Evolutionary conservation across 2,797 vertebrate species (phyloP).

Genomic region (Micropoecilia bifurca): DNA sequence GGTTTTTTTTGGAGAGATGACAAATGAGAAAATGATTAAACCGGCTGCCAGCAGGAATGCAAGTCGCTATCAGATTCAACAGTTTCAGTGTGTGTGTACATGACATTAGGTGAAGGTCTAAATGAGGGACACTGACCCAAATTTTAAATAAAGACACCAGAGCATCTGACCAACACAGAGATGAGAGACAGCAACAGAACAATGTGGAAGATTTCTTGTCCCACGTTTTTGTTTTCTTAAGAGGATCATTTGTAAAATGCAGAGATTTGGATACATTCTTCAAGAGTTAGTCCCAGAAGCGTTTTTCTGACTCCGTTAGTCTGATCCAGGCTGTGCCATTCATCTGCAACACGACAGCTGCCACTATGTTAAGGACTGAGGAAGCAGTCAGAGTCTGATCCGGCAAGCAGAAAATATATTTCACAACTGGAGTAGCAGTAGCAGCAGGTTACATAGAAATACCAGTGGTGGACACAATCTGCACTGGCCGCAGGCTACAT

Average conservation of each 20-base stretch:
- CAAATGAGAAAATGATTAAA: constrained; percentile 80
- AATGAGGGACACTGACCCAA: constrained; percentile 38
- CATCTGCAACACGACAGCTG: constrained; percentile 36
- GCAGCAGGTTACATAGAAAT: constrained; percentile 26
- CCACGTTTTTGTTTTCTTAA: not conserved
- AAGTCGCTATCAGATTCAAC: constrained; percentile 45
- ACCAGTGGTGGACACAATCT: constrained; percentile 16
- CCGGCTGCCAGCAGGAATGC: constrained; percentile 25
- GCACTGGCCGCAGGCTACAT: constrained; percentile 20
- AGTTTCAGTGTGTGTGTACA: constrained; percentile 27
- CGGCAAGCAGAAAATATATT: constrained; percentile 1
- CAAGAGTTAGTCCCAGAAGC: constrained; percentile 3
- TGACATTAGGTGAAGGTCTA: constrained; percentile 70
- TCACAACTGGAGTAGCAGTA: constrained; percentile 19
- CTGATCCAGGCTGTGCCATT: constrained; percentile 27
- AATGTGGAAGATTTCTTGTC: constrained; percentile 8
- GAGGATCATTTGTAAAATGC: constrained; percentile 14
- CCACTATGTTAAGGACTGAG: constrained; percentile 49
- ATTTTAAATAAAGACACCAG: constrained; percentile 20
- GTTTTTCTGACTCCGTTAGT: constrained; percentile 29
- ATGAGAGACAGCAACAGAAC: constrained; percentile 18
- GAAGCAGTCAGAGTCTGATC: constrained; percentile 38
- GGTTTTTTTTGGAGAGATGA: constrained; percentile 55
- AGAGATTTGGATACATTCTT: constrained; percentile 10
- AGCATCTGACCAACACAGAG: constrained; percentile 31